phyloP scores from a whole-genome alignment of 2,888 invertebrate species.

The Tetragnatha montana region DNA sequence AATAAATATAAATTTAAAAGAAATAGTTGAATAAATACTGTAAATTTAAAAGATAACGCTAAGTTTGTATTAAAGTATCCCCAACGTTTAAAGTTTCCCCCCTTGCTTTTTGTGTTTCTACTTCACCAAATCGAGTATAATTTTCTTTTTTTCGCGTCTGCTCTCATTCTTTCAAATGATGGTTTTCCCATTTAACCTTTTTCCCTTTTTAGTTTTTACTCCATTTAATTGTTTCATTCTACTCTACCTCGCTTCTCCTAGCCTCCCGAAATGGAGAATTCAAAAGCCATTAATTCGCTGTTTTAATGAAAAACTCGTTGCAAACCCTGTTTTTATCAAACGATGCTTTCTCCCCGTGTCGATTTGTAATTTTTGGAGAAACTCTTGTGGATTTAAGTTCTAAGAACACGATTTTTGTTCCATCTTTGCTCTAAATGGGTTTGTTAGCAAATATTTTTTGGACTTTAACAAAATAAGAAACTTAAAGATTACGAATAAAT shows the following conservation, averaged over 20 bases:
- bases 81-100: too few species aligned
- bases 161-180: neutral
- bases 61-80: too few species aligned
- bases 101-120: too few species aligned
- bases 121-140: too few species aligned
- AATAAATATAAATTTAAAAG: too few species aligned
- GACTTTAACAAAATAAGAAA: too few species aligned
- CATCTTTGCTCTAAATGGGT: neutral
- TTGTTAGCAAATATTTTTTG: neutral
- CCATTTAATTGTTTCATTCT: constrained; percentile 7
- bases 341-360: neutral
- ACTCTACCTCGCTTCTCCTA: neutral
- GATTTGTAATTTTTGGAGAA: neutral
- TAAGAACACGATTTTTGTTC: neutral
- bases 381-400: neutral
- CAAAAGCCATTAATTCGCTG: constrained; percentile 30
- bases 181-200: neutral
- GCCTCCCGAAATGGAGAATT: neutral
- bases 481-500: too few species aligned
- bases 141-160: neutral
- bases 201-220: neutral
- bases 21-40: too few species aligned
- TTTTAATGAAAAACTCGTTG: constrained; percentile 4
- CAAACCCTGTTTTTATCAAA: neutral
- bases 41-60: too few species aligned